Evolutionary conservation across 2,113 vertebrate genomes (phyloP), one percentile per base, ranked within the genome.

Genomic region (Otocyon megalotis): DNA sequence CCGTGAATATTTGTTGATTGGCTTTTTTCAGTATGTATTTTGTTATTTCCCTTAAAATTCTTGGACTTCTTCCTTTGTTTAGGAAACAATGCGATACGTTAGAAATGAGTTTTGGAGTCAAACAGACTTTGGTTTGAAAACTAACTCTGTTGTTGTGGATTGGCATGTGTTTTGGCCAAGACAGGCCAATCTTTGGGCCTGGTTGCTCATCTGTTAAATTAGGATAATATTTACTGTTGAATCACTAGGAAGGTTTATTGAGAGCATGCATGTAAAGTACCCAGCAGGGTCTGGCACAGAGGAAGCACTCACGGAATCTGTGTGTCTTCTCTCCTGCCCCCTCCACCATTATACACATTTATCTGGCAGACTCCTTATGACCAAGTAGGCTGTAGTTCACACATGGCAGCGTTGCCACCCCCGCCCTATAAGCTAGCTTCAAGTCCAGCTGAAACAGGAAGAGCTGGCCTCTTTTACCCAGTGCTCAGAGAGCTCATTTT

Each of bases 31-130:
- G 20, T 37, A 14, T 69, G 19, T 89, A 48, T 88, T 76, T 87
- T 87, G 84, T 80, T 30, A 56, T 87, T 88, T 82, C 62, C 13
- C 43, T 95, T 79, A 92, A 87, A 86, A 89, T 93, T 77, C 22
- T 88, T 93, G 43, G 43, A 79, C 8, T 92, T 82, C 72, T 85
- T 86, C 22, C 37, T 84, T 19, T 94, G 82, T 90, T 96, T 89
- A 50, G 53, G 24, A 90, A 97, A 81, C 26, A 54, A 0, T 53
- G 20, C 82, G 67, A 63, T 81, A 71, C 1, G 19, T 93, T 72
- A 89, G 43, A 92, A 94, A 92, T 69, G 63, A 90, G 17, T 83
- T 80, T 93, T 96, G 60, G 62, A 74, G 32, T 92, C 56, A 80
- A 69, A 32, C 20, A 88, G 35, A 77, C 8, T 53, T 79, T 69